These are phyloP conservation scores for Pomatorhinus ruficollis DNA, from an alignment of 2,113 vertebrate genomes.

Conservation along the genomic window DNA sequence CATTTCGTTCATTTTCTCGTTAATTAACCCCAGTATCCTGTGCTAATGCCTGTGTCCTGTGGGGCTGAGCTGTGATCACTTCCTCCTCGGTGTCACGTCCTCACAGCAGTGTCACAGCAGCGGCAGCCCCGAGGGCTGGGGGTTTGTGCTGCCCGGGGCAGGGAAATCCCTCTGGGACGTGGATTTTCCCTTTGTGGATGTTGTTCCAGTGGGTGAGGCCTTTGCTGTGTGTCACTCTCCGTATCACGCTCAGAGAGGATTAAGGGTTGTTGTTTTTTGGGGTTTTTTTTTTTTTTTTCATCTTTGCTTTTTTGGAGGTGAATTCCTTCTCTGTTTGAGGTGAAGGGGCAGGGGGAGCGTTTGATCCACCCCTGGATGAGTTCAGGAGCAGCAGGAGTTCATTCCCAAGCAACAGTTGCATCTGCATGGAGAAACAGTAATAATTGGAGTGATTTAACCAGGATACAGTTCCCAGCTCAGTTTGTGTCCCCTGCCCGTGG, in stretches of 20 bases:
- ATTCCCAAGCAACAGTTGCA: neutral
- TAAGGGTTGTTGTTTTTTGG: too few species aligned
- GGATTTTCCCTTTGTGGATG: neutral
- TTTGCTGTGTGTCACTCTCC: neutral
- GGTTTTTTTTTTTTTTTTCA: fast-evolving
- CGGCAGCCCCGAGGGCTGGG: neutral
- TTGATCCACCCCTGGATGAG: neutral
- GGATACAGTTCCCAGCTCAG: neutral
- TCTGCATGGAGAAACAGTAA: neutral
- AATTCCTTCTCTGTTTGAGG: neutral
- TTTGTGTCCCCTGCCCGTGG: neutral
- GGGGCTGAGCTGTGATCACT: neutral
- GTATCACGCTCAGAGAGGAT: neutral
- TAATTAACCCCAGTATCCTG: neutral
- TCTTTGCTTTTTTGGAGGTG: neutral
- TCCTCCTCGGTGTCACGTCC: neutral
- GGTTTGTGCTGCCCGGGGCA: neutral
- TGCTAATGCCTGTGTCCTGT: fast-evolving
- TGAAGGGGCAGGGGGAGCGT: neutral
- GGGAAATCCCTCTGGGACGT: neutral
- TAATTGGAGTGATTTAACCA: neutral
- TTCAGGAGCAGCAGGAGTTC: neutral
- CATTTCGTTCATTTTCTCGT: neutral
- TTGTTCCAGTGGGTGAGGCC: neutral
- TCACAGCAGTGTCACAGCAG: fast-evolving